A percentile compares a stretch with the other conserved stretches of the same genome.
Evolutionary conservation across 2,888 invertebrate genomes (phyloP).

Genomic region (Drosophila phalerata): DNA sequence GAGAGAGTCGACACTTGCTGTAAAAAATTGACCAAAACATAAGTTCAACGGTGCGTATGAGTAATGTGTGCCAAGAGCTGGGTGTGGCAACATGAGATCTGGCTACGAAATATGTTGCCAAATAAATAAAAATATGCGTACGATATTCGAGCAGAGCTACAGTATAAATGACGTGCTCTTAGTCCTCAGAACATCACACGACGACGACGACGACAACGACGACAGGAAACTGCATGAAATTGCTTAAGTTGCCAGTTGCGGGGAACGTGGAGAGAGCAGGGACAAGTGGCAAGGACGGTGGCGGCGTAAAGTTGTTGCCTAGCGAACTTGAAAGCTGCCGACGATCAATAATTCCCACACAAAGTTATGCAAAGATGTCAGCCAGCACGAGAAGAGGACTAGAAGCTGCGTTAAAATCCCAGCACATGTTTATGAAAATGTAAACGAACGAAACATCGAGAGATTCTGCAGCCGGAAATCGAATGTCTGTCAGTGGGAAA

Average conservation of each 20-base stretch:
- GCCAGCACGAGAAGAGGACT: slow-evolving; percentile 15
- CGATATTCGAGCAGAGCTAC: slow-evolving; percentile 21
- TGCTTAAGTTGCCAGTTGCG: slow-evolving; percentile 35
- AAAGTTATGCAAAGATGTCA: slow-evolving; percentile 70
- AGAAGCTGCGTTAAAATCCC: slow-evolving; percentile 44
- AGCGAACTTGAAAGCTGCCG: slow-evolving; percentile 69
- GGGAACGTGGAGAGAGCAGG: background rate
- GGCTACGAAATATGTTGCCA: slow-evolving; percentile 63
- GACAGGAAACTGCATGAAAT: slow-evolving; percentile 74
- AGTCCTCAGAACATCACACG: slow-evolving; percentile 38
- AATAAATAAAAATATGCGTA: slow-evolving; percentile 67
- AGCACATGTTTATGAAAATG: slow-evolving; percentile 77
- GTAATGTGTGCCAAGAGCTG: slow-evolving; percentile 39
- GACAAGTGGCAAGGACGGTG: too few relatives aligned
- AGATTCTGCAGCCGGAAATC: slow-evolving; percentile 69
- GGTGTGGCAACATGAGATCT: slow-evolving; percentile 26
- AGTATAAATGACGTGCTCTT: slow-evolving; percentile 63
- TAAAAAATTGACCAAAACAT: slow-evolving; percentile 75
- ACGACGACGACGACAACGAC: slow-evolving; percentile 42
- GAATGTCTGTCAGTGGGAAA: slow-evolving; percentile 75
- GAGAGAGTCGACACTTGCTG: slow-evolving; percentile 22
- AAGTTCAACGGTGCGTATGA: slow-evolving; percentile 72
- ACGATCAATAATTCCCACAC: slow-evolving; percentile 68
- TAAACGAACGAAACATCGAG: slow-evolving; percentile 54
- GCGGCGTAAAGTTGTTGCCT: slow-evolving; percentile 33